Evolutionary conservation across 2,888 invertebrate species (phyloP).

Genomic region (Drosophila pseudotalamancana): DNA sequence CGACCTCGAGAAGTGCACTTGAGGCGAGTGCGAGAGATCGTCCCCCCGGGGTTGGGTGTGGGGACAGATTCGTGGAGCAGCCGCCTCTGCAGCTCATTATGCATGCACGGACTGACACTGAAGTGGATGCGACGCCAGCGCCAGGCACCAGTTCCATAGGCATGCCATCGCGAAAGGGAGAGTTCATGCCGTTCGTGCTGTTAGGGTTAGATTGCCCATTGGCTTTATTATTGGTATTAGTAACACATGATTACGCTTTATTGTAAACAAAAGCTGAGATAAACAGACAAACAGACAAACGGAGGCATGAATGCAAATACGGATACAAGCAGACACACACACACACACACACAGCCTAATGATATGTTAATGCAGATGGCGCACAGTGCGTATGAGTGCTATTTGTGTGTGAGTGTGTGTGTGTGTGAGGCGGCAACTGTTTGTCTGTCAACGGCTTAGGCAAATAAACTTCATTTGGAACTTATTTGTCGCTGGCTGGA

Average conservation of each 20-base stretch:
- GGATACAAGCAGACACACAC: constrained; percentile 9
- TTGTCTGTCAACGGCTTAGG: constrained; percentile 74
- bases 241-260: constrained; percentile 78
- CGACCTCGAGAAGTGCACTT: constrained; percentile 64
- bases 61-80: constrained; percentile 30
- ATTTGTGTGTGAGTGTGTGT: constrained; percentile 5
- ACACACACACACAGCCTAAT: constrained; percentile 44
- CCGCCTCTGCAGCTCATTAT: constrained; percentile 61
- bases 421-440: constrained; percentile 50
- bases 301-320: constrained; percentile 33
- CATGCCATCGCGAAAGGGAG: constrained; percentile 11
- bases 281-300: constrained; percentile 67
- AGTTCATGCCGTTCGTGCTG: constrained; percentile 49
- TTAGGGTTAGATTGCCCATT: constrained; percentile 73
- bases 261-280: constrained; percentile 75
- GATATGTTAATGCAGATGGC: constrained; percentile 76
- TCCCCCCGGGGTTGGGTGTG: not conserved
- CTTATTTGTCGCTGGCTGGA: constrained; percentile 54
- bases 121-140: constrained; percentile 54
- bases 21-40: constrained; percentile 53
- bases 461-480: constrained; percentile 66
- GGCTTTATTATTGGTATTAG: constrained; percentile 76
- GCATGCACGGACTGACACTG: constrained; percentile 76
- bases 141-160: not conserved
- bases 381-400: constrained; percentile 74